Percentiles rank a stretch among this genome's conserved stretches.
Conservation (phyloP, 2,888 invertebrate species). For the Lasioglossum vierecki region DNA sequence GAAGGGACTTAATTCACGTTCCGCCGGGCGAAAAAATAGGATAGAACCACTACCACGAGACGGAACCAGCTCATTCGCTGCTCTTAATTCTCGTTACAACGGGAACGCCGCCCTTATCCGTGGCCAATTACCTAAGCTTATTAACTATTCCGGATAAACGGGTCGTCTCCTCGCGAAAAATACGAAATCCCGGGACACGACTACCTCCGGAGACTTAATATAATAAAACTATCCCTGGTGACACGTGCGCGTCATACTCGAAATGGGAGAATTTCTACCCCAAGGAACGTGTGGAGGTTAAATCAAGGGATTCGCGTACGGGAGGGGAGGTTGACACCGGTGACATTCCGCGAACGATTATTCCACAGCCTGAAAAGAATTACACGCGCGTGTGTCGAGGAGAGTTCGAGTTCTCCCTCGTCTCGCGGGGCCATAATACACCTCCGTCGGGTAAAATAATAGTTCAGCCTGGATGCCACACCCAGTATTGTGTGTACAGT, state of each 20-base stretch:
- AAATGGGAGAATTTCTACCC: background rate
- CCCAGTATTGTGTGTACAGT: constrained; percentile 78
- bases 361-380: constrained; percentile 30
- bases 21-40: constrained; percentile 63
- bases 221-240: background rate
- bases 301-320: background rate
- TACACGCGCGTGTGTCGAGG: background rate
- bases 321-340: background rate
- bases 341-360: constrained; percentile 55
- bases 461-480: constrained; percentile 73
- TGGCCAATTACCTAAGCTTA: constrained; percentile 56
- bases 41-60: constrained; percentile 60
- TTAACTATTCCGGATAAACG: constrained; percentile 58
- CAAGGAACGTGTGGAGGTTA: background rate
- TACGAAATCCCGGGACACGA: constrained; percentile 12
- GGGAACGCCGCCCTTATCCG: constrained; percentile 44
- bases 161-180: background rate
- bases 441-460: constrained; percentile 66
- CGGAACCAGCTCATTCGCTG: constrained; percentile 74
- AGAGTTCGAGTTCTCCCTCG: constrained; percentile 14
- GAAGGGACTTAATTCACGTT: constrained; percentile 72
- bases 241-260: background rate
- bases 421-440: constrained; percentile 45
- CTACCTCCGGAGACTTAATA: background rate
- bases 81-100: constrained; percentile 66